Evolutionary conservation across 2,797 vertebrate species (phyloP).

Genomic region (Myotis planiceps): DNA sequence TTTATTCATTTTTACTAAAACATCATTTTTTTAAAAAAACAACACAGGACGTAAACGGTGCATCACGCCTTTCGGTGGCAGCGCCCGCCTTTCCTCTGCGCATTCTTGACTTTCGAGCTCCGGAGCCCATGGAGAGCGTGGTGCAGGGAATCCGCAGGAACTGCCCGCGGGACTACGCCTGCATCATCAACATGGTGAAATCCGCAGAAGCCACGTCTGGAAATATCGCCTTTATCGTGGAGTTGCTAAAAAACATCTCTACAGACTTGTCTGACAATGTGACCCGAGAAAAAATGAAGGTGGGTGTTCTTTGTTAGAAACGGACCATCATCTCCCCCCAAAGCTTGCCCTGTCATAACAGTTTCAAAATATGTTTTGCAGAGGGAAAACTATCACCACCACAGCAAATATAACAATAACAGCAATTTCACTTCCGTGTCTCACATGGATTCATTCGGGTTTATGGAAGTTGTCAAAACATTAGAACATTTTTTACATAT

Average conservation of each 20-base stretch:
- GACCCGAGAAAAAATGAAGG: constrained; percentile 84
- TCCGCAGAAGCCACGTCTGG: constrained; percentile 82
- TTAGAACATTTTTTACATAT: not conserved
- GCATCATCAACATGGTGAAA: constrained; percentile 81
- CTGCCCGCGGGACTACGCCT: constrained; percentile 82
- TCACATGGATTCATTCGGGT: not conserved
- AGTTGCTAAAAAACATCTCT: constrained; percentile 84
- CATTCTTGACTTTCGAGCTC: not conserved
- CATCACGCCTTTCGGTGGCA: constrained; percentile 33
- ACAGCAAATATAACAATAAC: not conserved
- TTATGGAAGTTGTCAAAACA: not conserved
- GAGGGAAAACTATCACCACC: not conserved
- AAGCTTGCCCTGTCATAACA: not conserved
- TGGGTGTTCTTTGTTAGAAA: constrained; percentile 76
- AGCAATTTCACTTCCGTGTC: not conserved
- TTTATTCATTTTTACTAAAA: not conserved
- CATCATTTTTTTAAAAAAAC: not conserved
- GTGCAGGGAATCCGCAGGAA: constrained; percentile 58
- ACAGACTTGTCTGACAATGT: constrained; percentile 73
- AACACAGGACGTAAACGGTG: not conserved
- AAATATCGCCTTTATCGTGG: constrained; percentile 85
- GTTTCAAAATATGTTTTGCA: constrained; percentile 12
- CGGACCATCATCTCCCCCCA: not conserved
- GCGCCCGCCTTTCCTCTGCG: not conserved
- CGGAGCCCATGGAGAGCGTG: not conserved